These are phyloP conservation scores for Drosophila paranaensis DNA, from an alignment of 2,888 invertebrate species.

Conservation along the genomic window DNA sequence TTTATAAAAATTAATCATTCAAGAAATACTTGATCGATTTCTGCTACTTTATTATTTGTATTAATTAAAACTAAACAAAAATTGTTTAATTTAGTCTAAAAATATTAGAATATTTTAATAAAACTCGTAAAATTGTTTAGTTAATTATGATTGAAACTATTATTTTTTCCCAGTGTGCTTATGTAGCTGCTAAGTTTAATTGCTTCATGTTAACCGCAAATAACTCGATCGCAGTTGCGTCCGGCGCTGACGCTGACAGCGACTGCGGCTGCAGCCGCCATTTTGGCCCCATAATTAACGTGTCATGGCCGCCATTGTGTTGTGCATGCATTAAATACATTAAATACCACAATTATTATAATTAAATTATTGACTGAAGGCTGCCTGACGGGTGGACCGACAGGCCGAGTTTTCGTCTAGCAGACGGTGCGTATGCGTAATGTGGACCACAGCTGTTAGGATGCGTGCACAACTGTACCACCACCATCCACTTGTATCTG, in stretches of 20 bases:
- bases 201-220: constrained; percentile 66
- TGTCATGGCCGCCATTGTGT: constrained; percentile 76
- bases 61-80: too few relatives aligned
- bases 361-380: constrained; percentile 82
- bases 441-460: constrained; percentile 9
- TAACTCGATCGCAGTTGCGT: constrained; percentile 40
- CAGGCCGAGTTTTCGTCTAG: constrained; percentile 1
- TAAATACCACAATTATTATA: constrained; percentile 84
- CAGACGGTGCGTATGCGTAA: constrained; percentile 44
- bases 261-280: constrained; percentile 50
- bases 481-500: constrained; percentile 34
- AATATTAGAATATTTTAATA: too few relatives aligned
- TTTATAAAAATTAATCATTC: too few relatives aligned
- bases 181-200: constrained; percentile 49
- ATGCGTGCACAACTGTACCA: constrained; percentile 65
- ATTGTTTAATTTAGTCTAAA: too few relatives aligned
- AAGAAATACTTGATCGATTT: too few relatives aligned
- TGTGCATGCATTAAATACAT: constrained; percentile 81
- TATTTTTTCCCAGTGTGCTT: constrained; percentile 20
- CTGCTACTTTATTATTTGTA: too few relatives aligned
- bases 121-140: background rate
- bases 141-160: background rate
- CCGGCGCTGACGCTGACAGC: background rate
- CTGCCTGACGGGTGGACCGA: background rate
- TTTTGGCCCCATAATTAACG: constrained; percentile 78